A percentile compares a stretch with the other conserved stretches of the same genome.
phyloP scores from a whole-genome alignment of 2,888 invertebrate species.

The Ernsta delagoae region DNA sequence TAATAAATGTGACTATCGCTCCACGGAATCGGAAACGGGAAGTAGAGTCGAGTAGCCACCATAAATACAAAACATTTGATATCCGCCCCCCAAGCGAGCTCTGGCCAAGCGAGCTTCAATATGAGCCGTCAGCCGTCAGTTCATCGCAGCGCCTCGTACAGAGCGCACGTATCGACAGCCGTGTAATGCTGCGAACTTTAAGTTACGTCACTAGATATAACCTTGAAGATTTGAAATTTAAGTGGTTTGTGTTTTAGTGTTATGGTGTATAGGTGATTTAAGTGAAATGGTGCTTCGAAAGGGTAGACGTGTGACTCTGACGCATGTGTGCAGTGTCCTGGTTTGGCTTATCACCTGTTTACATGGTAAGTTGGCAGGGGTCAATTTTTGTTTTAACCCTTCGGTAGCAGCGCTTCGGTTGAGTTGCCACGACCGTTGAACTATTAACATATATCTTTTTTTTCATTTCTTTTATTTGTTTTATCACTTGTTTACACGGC shows the following conservation, averaged over 20 bases:
- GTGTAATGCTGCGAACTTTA: conserved; percentile 52
- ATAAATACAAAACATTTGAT: conserved; percentile 60
- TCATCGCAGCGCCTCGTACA: conserved; percentile 56
- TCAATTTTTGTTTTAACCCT: conserved; percentile 53
- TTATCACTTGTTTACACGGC: too few species aligned
- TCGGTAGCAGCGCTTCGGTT: conserved; percentile 58
- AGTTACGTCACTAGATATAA: conserved; percentile 67
- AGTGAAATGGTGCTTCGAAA: conserved; percentile 75
- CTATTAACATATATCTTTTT: too few species aligned
- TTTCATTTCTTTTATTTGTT: too few species aligned
- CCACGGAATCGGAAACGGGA: conserved; percentile 46
- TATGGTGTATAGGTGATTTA: conserved; percentile 70
- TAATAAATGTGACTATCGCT: not conserved
- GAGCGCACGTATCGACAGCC: conserved; percentile 54
- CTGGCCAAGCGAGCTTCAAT: conserved; percentile 9
- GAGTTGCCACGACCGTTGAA: conserved; percentile 54
- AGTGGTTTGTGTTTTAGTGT: conserved; percentile 62
- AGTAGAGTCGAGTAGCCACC: conserved; percentile 48
- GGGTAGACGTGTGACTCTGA: conserved; percentile 61
- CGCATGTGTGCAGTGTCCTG: conserved; percentile 62
- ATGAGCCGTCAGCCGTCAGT: conserved; percentile 55
- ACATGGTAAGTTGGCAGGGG: conserved; percentile 71
- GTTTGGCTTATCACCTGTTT: conserved; percentile 76
- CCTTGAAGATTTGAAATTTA: conserved; percentile 41
- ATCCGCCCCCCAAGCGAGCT: conserved; percentile 57